Conservation (phyloP, 2,888 invertebrate genomes). For the Nomada fucata region DNA sequence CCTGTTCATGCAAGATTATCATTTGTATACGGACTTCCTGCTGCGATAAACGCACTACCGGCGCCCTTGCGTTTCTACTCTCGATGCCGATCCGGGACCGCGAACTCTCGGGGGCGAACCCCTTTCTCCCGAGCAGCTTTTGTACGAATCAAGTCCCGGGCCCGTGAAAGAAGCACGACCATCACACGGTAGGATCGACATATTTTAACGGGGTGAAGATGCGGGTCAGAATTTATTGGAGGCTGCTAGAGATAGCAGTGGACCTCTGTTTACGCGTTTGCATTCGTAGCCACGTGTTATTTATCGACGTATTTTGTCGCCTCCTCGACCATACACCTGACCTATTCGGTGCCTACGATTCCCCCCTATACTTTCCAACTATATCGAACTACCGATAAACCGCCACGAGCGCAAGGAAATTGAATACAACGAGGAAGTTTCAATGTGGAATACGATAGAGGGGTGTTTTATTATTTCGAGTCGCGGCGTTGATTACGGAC, state of each 20-base stretch:
- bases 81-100: conserved; percentile 57
- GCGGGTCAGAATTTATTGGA: conserved; percentile 59
- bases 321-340: not conserved
- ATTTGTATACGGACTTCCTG: conserved; percentile 73
- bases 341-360: not conserved
- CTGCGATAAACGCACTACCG: conserved; percentile 72
- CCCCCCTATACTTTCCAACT: not conserved
- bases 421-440: no score
- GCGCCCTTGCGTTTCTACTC: conserved; percentile 51
- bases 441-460: no score
- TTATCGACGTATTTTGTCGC: conserved; percentile 19
- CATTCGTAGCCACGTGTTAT: conserved; percentile 29
- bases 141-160: conserved; percentile 48
- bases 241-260: conserved; percentile 38
- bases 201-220: conserved; percentile 47
- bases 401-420: no score
- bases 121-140: not conserved
- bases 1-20: conserved; percentile 62
- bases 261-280: conserved; percentile 30
- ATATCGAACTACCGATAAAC: not conserved
- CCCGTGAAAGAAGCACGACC: conserved; percentile 6
- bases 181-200: conserved; percentile 16
- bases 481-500: no score
- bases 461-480: no score
- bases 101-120: conserved; percentile 8